Evolutionary conservation across 2,888 invertebrate genomes (phyloP).

Genomic region (Brachylomia viminalis): DNA sequence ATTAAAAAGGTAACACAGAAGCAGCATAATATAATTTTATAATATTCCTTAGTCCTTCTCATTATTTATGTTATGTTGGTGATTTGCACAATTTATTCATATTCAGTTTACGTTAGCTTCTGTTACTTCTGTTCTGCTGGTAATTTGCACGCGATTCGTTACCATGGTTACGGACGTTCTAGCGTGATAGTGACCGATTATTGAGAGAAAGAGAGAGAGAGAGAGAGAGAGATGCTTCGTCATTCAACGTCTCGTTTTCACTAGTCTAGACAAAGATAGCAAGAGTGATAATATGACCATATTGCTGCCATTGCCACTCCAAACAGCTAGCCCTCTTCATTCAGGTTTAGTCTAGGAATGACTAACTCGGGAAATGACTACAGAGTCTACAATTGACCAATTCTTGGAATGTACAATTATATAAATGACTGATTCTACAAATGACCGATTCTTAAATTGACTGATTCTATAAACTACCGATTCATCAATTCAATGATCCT

Average conservation of each 20-base stretch:
- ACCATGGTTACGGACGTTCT: not conserved
- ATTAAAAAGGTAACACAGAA: not conserved
- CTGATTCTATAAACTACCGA: too few species aligned
- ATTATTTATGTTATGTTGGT: slow-evolving; percentile 1
- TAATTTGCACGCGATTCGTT: not conserved
- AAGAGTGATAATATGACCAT: not conserved
- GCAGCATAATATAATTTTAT: not conserved
- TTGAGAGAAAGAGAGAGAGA: not conserved
- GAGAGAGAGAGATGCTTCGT: too few species aligned
- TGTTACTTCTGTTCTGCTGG: not conserved
- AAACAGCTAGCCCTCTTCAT: not conserved
- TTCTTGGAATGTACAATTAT: too few species aligned
- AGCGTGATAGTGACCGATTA: not conserved
- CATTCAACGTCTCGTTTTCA: not conserved
- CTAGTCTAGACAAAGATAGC: not conserved
- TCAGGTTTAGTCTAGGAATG: too few species aligned
- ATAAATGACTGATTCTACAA: too few species aligned
- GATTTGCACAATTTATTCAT: not conserved
- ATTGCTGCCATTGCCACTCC: not conserved
- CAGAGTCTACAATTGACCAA: too few species aligned
- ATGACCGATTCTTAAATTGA: too few species aligned
- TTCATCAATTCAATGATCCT: too few species aligned
- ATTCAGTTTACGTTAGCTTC: not conserved
- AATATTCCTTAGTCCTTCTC: not conserved
- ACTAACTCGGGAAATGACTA: too few species aligned